A percentile compares a stretch with the other conserved stretches of the same genome.
Conservation (phyloP, 2,113 vertebrate species). For the Coptodon rendalli region DNA sequence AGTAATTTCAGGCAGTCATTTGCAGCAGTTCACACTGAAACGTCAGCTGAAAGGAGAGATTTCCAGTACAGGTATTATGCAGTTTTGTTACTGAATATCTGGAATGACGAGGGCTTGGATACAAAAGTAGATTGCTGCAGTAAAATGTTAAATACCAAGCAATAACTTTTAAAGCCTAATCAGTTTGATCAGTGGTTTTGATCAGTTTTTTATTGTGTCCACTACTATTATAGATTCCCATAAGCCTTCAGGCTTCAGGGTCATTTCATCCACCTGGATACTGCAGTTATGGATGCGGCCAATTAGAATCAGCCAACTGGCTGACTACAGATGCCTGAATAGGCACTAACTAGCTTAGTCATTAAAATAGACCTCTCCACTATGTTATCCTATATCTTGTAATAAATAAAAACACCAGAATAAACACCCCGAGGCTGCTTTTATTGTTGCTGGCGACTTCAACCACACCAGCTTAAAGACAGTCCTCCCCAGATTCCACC, state of each 20-base stretch:
- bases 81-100: background rate
- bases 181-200: background rate
- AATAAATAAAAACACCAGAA: no score
- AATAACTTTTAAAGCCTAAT: background rate
- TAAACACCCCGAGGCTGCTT: no score
- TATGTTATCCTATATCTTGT: background rate
- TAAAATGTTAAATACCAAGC: background rate
- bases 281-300: background rate
- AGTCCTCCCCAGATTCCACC: no score
- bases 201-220: background rate
- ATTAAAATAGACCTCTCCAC: background rate
- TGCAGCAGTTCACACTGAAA: background rate
- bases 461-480: no score
- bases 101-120: background rate
- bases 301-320: background rate
- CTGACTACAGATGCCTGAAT: background rate
- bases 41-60: background rate
- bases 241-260: background rate
- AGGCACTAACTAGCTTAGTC: background rate
- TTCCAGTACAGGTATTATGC: background rate
- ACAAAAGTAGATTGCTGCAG: background rate
- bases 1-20: background rate
- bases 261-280: background rate
- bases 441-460: no score
- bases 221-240: background rate